Conservation (phyloP, 2,888 invertebrate genomes). For the Serripes groenlandicus region DNA sequence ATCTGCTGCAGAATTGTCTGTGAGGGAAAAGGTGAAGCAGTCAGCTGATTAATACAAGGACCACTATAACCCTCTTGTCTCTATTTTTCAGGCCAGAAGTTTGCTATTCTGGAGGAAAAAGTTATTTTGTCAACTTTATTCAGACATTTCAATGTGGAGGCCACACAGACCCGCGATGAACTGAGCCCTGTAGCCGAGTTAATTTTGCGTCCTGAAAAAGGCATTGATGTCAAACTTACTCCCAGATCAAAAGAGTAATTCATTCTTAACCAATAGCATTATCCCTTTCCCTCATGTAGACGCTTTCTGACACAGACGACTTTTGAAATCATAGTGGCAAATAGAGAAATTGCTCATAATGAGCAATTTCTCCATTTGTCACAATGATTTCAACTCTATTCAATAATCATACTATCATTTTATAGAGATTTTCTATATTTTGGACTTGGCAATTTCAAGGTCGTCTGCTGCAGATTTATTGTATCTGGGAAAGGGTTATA, state of each 20-base stretch:
- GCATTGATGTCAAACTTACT: slow-evolving; percentile 87
- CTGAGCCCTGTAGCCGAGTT: slow-evolving; percentile 89
- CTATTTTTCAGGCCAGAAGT: slow-evolving; percentile 85
- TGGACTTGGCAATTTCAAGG: too few species aligned
- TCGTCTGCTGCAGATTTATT: too few species aligned
- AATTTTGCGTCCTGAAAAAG: slow-evolving; percentile 89
- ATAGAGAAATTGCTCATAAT: background rate
- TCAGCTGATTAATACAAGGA: background rate
- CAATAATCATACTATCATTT: background rate
- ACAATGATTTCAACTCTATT: background rate
- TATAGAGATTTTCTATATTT: background rate
- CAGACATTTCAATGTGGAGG: slow-evolving; percentile 88
- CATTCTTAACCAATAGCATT: background rate
- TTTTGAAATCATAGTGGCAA: background rate
- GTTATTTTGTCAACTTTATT: slow-evolving; percentile 89
- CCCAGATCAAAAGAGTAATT: slow-evolving; percentile 24
- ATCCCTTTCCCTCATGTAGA: background rate
- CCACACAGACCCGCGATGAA: slow-evolving; percentile 89
- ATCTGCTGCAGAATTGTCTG: background rate
- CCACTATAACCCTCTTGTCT: background rate
- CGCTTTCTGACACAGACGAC: background rate
- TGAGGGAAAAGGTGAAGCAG: background rate
- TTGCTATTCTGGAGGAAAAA: slow-evolving; percentile 87
- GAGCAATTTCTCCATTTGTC: background rate
- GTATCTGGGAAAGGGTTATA: too few species aligned